A percentile compares a stretch with the other conserved stretches of the same genome.
Conservation (phyloP, 1,140 invertebrate genomes). For the Scylla paramamosain region DNA sequence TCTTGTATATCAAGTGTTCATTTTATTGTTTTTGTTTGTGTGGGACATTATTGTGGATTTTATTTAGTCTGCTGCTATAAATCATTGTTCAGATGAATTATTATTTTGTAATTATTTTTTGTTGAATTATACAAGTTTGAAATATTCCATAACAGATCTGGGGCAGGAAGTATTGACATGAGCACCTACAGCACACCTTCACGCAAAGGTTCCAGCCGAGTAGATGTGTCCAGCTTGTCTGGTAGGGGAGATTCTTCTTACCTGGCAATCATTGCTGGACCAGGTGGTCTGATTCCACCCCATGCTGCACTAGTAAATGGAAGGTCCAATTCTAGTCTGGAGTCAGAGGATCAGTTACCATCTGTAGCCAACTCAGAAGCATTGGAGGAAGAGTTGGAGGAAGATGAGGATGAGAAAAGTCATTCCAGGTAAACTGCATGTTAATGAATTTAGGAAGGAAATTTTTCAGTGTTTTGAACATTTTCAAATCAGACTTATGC, state of each 20-base stretch:
- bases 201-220: slow-evolving; percentile 66
- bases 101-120: background rate
- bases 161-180: slow-evolving; percentile 70
- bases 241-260: slow-evolving; percentile 86
- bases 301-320: slow-evolving; percentile 73
- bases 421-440: slow-evolving; percentile 59
- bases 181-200: slow-evolving; percentile 69
- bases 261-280: slow-evolving; percentile 89
- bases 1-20: no score
- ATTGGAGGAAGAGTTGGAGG: slow-evolving; percentile 70
- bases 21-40: no score
- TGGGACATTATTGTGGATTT: background rate
- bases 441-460: background rate
- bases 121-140: background rate
- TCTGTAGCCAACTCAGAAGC: slow-evolving; percentile 73
- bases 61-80: background rate
- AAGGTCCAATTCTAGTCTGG: slow-evolving; percentile 75
- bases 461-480: background rate
- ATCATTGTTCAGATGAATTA: background rate
- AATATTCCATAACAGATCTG: slow-evolving; percentile 56
- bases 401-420: slow-evolving; percentile 64
- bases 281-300: slow-evolving; percentile 80
- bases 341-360: slow-evolving; percentile 74
- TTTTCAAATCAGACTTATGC: background rate
- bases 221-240: slow-evolving; percentile 63